Conservation (phyloP, 2,888 invertebrate genomes). For the Ormyrus nitidulus region DNA sequence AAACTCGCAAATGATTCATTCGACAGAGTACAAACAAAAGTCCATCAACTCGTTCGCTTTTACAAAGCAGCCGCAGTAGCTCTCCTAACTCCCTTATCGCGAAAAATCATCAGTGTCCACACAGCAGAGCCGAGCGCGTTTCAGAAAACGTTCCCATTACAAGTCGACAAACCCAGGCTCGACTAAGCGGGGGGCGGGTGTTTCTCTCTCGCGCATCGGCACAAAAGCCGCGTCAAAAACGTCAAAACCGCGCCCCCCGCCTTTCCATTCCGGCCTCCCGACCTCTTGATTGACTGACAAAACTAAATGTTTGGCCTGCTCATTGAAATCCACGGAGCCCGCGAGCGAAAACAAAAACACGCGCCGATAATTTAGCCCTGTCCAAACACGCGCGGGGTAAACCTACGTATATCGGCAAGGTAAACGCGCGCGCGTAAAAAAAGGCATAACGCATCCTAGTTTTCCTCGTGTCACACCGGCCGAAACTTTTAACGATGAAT, state of each 20-base stretch:
- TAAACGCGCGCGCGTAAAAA: not conserved
- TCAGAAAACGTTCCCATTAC: no score
- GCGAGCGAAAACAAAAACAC: conserved; percentile 53
- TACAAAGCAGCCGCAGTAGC: no score
- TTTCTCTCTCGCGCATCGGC: no score
- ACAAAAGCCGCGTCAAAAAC: conserved; percentile 42
- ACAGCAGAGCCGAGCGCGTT: not conserved
- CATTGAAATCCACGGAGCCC: conserved; percentile 44
- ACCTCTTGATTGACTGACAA: conserved; percentile 57
- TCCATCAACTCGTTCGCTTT: not conserved
- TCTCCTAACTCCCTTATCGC: not conserved
- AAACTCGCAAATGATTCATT: no score
- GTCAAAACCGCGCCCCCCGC: conserved; percentile 36
- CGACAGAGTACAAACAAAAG: no score
- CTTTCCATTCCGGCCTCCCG: conserved; percentile 6
- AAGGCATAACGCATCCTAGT: no score
- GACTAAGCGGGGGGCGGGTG: no score
- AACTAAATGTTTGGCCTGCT: conserved; percentile 57
- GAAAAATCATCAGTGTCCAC: conserved; percentile 10
- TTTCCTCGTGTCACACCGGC: no score
- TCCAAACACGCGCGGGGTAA: conserved; percentile 31
- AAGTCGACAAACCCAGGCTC: no score
- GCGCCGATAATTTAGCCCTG: conserved; percentile 49
- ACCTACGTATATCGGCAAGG: conserved; percentile 1
- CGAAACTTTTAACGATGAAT: conserved; percentile 1